Base-by-base conservation (phyloP, 2,888 invertebrate species). In the Tanytarsus gracilentus region DNA sequence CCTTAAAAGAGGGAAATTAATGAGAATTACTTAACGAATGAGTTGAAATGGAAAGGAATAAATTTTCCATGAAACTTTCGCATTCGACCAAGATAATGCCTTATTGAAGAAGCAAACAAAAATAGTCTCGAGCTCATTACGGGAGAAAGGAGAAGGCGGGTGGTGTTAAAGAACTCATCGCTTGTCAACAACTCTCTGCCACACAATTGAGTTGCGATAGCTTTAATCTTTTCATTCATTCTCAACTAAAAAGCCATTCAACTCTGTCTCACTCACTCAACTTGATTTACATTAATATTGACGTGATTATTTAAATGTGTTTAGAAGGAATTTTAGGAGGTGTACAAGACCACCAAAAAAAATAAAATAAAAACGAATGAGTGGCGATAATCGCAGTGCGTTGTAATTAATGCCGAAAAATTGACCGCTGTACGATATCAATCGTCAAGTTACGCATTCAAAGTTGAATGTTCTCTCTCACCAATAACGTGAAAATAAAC, bases 91-190 rank as follows among this genome's bases (percentile, higher is more conserved):
- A n/a, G n/a, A n/a, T n/a, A n/a, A n/a, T n/a, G n/a, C n/a, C n/a
- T n/a, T n/a, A n/a, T n/a, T n/a, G n/a, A n/a, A n/a, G n/a, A n/a
- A n/a, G n/a, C n/a, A n/a, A n/a, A n/a, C n/a, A n/a, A n/a, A n/a
- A n/a, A 36, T 16, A 36, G n/a, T 36, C 36, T 14, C n/a, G 16
- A 36, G 36, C 36, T 36, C 36, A 36, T 36, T 16, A 36, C n/a
- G 36, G 36, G 16, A 36, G 16, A 14, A 14, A 16, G 16, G 16
- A 36, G 14, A 36, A n/a, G n/a, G 36, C 16, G n/a, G n/a, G 36
- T 44, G 27, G 16, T 39, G 55, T 55, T 55, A 55, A 55, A 40
- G 55, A 55, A 55, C 55, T 40, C 55, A 55, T 55, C 36, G 16
- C 36, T 40, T 55, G 55, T 55, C 55, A 55, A 55, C 40, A 40